phyloP scores from a whole-genome alignment of 64 coral and sea anemone genomes.

The Astreopora myriophthalma region DNA sequence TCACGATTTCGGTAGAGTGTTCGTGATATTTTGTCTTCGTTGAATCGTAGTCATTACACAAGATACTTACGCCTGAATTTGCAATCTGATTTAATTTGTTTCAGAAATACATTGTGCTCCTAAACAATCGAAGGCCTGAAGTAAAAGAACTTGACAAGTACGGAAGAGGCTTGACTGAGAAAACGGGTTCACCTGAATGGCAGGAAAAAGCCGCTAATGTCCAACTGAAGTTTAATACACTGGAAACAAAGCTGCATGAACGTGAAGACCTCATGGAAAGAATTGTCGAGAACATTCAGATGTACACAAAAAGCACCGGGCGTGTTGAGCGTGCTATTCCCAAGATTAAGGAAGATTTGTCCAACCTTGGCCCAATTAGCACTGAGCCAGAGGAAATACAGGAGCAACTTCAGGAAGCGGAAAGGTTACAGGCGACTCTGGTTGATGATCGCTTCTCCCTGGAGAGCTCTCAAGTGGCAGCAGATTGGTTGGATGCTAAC shows the following conservation, averaged over 20 bases:
- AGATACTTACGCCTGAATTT: background rate
- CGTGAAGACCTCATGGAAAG: conserved; percentile 71
- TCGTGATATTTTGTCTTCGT: background rate
- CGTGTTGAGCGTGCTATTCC: conserved; percentile 72
- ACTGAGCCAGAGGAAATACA: conserved; percentile 74
- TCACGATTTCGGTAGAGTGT: too few relatives aligned
- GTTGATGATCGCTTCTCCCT: conserved; percentile 71
- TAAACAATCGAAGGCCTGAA: conserved; percentile 67
- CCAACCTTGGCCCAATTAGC: conserved; percentile 60
- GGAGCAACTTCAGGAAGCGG: conserved; percentile 63
- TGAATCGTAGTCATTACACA: too few relatives aligned
- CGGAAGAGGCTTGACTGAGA: conserved; percentile 83
- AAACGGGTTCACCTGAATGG: conserved; percentile 72
- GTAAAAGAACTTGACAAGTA: conserved; percentile 81
- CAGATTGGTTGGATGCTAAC: conserved; percentile 74
- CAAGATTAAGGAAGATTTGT: conserved; percentile 51
- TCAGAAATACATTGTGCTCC: conserved; percentile 75
- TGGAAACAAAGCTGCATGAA: conserved; percentile 65
- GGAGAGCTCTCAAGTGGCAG: conserved; percentile 77
- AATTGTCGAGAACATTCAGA: conserved; percentile 52
- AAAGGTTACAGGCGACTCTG: conserved; percentile 52
- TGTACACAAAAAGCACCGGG: conserved; percentile 48
- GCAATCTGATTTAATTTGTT: background rate
- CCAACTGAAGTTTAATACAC: conserved; percentile 65
- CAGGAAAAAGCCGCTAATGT: conserved; percentile 61